Evolutionary conservation across 1,140 invertebrate species (phyloP).

Genomic region (Polypedilum pembai): DNA sequence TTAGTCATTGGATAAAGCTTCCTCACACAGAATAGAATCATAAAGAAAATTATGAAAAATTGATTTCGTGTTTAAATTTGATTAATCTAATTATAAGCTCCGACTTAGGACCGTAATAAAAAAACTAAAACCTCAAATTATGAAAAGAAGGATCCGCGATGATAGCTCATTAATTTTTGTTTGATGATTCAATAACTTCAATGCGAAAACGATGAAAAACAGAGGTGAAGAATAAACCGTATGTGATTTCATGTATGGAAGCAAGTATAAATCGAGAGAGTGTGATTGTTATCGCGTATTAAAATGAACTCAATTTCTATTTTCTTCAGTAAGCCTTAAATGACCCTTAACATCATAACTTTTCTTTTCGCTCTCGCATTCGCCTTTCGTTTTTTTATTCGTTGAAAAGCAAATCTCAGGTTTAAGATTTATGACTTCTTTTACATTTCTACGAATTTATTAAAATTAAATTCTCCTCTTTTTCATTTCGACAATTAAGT

Average conservation of each 20-base stretch:
- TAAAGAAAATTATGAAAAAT: not conserved
- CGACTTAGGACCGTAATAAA: no score
- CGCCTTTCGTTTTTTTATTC: not conserved
- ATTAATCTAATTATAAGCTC: not conserved
- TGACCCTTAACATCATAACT: constrained; percentile 27
- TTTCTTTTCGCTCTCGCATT: not conserved
- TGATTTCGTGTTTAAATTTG: not conserved
- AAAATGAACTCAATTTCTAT: constrained; percentile 22
- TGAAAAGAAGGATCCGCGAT: not conserved
- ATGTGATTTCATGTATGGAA: not conserved
- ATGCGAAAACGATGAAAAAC: not conserved
- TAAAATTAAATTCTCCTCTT: not conserved
- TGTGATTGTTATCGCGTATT: constrained; percentile 19
- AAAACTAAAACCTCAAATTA: not conserved
- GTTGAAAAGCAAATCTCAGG: constrained; percentile 17
- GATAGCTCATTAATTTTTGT: not conserved
- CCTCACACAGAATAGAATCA: not conserved
- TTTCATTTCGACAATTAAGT: not conserved
- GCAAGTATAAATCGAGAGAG: not conserved
- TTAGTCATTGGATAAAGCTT: constrained; percentile 20
- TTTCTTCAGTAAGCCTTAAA: not conserved
- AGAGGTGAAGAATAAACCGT: not conserved
- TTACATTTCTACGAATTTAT: not conserved
- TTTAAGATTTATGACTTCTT: not conserved
- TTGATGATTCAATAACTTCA: constrained; percentile 7